A percentile compares a stretch with the other conserved stretches of the same genome.
phyloP scores from a whole-genome alignment of 2,888 invertebrate species.

The Amblyjoppa fuscipennis region DNA sequence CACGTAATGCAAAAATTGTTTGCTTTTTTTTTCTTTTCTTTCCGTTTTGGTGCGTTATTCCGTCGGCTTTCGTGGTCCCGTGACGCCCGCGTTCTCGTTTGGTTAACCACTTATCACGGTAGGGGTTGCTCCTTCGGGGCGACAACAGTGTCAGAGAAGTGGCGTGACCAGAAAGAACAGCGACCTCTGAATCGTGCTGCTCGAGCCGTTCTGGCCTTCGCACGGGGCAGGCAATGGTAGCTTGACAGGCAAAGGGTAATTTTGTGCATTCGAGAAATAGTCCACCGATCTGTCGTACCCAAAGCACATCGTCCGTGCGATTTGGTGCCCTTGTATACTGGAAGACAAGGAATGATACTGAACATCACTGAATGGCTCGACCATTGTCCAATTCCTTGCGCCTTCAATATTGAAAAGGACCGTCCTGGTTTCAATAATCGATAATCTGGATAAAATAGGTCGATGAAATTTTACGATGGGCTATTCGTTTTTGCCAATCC shows the following conservation, averaged over 20 bases:
- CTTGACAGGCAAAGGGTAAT: conserved; percentile 41
- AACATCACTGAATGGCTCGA: too few species aligned
- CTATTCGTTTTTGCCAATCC: too few species aligned
- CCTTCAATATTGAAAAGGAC: too few species aligned
- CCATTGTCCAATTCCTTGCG: too few species aligned
- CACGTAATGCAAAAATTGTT: conserved; percentile 30
- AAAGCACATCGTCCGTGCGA: background rate
- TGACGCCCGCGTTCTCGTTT: conserved; percentile 55
- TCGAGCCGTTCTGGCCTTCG: background rate
- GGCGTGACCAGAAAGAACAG: conserved; percentile 56
- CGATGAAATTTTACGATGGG: too few species aligned
- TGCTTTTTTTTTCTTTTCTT: conserved; percentile 15
- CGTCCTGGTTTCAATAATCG: too few species aligned
- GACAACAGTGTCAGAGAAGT: conserved; percentile 37
- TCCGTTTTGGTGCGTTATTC: conserved; percentile 24
- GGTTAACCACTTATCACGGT: conserved; percentile 60
- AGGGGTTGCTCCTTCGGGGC: conserved; percentile 31
- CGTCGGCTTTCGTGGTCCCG: conserved; percentile 50
- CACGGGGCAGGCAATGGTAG: conserved; percentile 33
- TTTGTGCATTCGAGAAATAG: background rate
- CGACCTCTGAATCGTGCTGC: background rate
- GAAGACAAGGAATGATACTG: too few species aligned
- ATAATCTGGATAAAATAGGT: too few species aligned
- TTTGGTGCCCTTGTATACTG: background rate
- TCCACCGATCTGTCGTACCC: background rate